These are phyloP conservation scores for Laticauda colubrina DNA, from an alignment of 2,113 vertebrate genomes.

Conservation along the genomic window DNA sequence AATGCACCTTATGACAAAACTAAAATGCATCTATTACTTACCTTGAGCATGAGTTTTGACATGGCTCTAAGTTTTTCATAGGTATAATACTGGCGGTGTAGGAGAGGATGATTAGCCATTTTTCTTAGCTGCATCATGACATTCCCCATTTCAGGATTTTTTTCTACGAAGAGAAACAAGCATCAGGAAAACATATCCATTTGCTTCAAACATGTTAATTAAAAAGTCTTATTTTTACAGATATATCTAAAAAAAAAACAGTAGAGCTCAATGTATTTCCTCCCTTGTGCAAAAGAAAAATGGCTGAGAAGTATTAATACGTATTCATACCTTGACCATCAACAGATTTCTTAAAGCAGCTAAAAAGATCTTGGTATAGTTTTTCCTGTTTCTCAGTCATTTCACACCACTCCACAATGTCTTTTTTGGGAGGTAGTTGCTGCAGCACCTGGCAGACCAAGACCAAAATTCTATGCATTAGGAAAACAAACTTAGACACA, in stretches of 20 bases:
- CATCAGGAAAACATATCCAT: not conserved
- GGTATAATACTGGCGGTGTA: conserved; percentile 93
- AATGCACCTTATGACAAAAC: not conserved
- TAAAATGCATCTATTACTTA: conserved; percentile 51
- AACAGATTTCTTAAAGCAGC: conserved; percentile 77
- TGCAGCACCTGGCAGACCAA: conserved; percentile 83
- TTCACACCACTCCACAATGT: conserved; percentile 79
- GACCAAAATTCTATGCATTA: not conserved
- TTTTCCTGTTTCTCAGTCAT: conserved; percentile 89
- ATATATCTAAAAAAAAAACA: not conserved
- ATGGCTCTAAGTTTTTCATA: conserved; percentile 85
- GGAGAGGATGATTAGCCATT: conserved; percentile 96
- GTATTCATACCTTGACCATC: conserved; percentile 67
- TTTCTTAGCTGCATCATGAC: conserved; percentile 97
- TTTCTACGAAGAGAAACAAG: conserved; percentile 71
- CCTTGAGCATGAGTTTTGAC: conserved; percentile 94
- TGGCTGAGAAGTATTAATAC: accelerated
- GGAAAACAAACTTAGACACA: not conserved
- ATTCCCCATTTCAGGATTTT: conserved; percentile 82
- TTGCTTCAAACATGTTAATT: not conserved
- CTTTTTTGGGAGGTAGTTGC: conserved; percentile 88
- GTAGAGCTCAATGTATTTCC: not conserved
- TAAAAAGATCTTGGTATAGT: conserved; percentile 81
- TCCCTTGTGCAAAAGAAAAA: not conserved
- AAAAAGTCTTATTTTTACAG: not conserved